Conservation (phyloP, 2,113 vertebrate species). For the Hippopotamus amphibius region DNA sequence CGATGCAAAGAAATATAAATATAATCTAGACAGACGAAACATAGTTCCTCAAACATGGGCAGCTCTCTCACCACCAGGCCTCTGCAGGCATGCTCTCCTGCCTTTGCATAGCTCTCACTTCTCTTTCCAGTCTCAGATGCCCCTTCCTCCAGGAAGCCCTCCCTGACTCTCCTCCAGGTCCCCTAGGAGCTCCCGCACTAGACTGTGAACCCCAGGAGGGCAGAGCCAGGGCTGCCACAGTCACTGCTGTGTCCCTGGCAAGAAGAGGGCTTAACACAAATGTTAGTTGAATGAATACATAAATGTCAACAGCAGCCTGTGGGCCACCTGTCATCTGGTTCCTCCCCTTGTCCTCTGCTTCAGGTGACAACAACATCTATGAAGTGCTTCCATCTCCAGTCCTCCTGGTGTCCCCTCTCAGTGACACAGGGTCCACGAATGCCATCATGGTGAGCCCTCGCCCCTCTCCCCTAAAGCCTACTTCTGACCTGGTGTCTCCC, state of each 20-base stretch:
- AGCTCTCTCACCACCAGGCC: neutral
- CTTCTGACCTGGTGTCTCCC: neutral
- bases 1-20: neutral
- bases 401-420: constrained; percentile 14
- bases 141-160: constrained; percentile 42
- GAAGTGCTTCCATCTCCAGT: constrained; percentile 53
- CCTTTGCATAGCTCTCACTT: neutral
- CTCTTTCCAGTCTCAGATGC: neutral
- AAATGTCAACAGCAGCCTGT: too few species aligned
- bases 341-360: neutral
- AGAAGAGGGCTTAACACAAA: neutral
- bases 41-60: neutral
- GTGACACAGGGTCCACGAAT: rapidly evolving
- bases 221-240: neutral
- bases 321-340: neutral
- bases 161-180: neutral
- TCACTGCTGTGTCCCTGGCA: neutral
- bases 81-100: rapidly evolving
- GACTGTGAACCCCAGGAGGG: neutral
- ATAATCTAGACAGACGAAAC: neutral
- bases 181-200: neutral
- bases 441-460: neutral
- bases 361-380: constrained; percentile 66
- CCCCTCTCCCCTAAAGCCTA: neutral
- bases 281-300: neutral